Evolutionary conservation across 2,888 invertebrate species (phyloP), one percentile per base, ranked within the genome.

Genomic region (Sarcophaga variegata): DNA sequence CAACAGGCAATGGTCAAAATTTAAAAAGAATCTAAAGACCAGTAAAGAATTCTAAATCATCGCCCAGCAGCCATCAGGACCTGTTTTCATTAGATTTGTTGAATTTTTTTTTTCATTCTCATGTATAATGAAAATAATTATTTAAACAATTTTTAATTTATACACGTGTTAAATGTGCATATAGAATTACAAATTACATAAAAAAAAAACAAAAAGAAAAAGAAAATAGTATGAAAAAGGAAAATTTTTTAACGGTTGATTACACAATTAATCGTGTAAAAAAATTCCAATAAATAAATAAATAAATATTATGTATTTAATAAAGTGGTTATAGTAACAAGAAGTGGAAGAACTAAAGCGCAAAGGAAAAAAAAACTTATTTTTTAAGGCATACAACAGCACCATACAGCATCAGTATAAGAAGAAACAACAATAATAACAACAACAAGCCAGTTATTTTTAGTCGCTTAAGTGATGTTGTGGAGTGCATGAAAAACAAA

Each of bases 201-300:
- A 64, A 12, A 69, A 69, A 70, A 66, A 74, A 70, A 76, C 4
- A 49, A 22, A 8, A 49, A 70, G 14, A 27, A 27, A 47, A 22
- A 20, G 12, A 22, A 62, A 37, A 45, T 49, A 59, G 27, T 54
- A 10, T 37, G 8, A 37, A 37, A 37, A 37, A 54, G 17, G 70
- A 37, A 22, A 71, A 87, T 82, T 85, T 20, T 82, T 85, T 82
- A 82, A 85, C 71, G 87, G 79, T 27, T 79, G 85, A 87, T 83
- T 85, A 64, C 87, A 85, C 87, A 84, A 75, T 71, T 59, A 75
- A 70, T 82, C 45, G n/a, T 78, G 49, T 69, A 76, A 67, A n/a
- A 47, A 64, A 60, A 37, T 25, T 22, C 20, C 45, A 49, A 60
- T 63, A 76, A 37, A 37, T 59, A 12, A 37, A 37, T 59, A 12